Evolutionary conservation across 2,888 invertebrate species (phyloP).

Genomic region (Aproaerema taeniolella): DNA sequence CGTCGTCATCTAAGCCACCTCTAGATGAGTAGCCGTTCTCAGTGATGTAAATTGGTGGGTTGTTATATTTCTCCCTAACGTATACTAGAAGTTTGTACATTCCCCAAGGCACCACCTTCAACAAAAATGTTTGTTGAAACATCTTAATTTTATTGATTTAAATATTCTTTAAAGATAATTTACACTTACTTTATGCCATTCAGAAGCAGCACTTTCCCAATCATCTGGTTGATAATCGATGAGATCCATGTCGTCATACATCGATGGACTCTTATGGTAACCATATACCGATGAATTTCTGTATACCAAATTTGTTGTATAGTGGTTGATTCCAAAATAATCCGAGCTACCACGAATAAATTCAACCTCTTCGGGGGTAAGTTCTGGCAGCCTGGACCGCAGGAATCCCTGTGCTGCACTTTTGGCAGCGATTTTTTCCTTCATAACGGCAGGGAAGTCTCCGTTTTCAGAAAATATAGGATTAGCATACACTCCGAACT

Average conservation of each 20-base stretch:
- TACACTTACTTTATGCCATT: conserved; percentile 19
- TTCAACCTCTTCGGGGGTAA: conserved; percentile 46
- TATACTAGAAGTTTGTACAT: conserved; percentile 71
- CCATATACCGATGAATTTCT: conserved; percentile 23
- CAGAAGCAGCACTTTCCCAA: conserved; percentile 19
- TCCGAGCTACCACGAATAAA: conserved; percentile 34
- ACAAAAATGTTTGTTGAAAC: neutral
- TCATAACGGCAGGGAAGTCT: conserved; percentile 54
- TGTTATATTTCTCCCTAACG: conserved; percentile 58
- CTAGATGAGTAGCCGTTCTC: conserved; percentile 69
- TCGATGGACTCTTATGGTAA: conserved; percentile 19
- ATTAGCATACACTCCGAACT: conserved; percentile 39
- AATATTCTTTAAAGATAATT: neutral
- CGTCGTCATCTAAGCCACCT: conserved; percentile 48
- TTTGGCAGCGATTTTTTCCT: conserved; percentile 42
- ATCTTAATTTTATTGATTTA: neutral
- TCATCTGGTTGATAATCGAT: conserved; percentile 17
- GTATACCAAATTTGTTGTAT: conserved; percentile 55
- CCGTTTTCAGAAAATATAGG: conserved; percentile 46
- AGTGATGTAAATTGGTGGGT: conserved; percentile 70
- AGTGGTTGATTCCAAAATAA: conserved; percentile 78
- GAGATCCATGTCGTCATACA: conserved; percentile 20
- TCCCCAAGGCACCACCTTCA: conserved; percentile 70
- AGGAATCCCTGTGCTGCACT: conserved; percentile 50
- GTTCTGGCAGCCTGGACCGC: conserved; percentile 52